A percentile compares a stretch with the other conserved stretches of the same genome.
These are phyloP conservation scores for Ormyrus rosae DNA, from an alignment of 2,888 invertebrate genomes.

Conservation along the genomic window DNA sequence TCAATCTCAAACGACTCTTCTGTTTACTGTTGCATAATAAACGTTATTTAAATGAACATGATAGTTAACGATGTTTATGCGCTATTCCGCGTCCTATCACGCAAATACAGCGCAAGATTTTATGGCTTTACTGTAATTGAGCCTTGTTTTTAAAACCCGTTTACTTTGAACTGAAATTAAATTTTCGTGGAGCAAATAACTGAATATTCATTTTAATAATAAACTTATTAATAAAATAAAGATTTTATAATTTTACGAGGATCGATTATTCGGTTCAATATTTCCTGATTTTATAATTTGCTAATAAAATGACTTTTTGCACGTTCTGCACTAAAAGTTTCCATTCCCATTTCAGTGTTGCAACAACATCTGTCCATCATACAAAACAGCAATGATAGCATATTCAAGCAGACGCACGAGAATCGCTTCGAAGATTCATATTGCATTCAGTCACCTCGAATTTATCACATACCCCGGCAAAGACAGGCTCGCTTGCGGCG, in stretches of 20 bases:
- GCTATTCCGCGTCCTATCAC: neutral
- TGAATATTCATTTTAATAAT: no score
- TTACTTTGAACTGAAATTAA: neutral
- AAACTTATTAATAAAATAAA: no score
- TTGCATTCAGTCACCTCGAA: slow-evolving; percentile 16
- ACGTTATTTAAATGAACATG: neutral
- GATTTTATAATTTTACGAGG: no score
- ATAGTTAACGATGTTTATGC: neutral
- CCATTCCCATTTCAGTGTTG: no score
- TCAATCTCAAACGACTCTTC: no score
- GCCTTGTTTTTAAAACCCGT: no score
- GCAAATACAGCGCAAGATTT: neutral
- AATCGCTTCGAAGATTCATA: neutral
- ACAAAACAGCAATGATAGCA: neutral
- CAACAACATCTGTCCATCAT: no score
- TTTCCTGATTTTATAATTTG: no score
- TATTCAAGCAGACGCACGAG: neutral
- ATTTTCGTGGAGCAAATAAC: neutral
- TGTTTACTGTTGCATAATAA: slow-evolving; percentile 6
- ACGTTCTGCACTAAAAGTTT: no score
- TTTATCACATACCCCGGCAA: slow-evolving; percentile 20
- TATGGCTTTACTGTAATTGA: no score
- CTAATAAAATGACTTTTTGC: no score
- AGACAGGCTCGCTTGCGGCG: neutral
- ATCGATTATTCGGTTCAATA: no score